A percentile compares a stretch with the other conserved stretches of the same genome.
phyloP scores from a whole-genome alignment of 2,113 vertebrate species.

The Larimichthys polyactis region DNA sequence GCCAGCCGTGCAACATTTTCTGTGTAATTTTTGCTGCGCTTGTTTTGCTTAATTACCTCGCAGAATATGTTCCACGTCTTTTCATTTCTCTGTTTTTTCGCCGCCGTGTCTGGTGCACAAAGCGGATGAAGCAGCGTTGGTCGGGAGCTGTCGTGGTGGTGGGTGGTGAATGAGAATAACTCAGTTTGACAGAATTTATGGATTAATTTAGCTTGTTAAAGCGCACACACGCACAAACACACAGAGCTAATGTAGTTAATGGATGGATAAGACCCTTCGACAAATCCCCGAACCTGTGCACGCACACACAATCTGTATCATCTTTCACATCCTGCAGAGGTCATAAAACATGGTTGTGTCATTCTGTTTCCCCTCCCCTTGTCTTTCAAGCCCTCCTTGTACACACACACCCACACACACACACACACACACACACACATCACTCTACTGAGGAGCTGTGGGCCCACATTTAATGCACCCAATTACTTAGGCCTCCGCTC shows the following conservation, averaged over 20 bases:
- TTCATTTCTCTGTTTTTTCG: neutral
- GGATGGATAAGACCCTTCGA: conserved; percentile 52
- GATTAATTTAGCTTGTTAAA: conserved; percentile 71
- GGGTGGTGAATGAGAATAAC: conserved; percentile 46
- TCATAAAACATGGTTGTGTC: conserved; percentile 74
- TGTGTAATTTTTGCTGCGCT: neutral
- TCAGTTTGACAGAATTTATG: conserved; percentile 58
- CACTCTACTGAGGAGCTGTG: conserved; percentile 60
- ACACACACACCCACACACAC: conserved; percentile 8
- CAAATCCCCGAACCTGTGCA: conserved; percentile 23
- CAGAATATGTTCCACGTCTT: neutral
- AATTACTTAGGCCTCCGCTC: conserved; percentile 83
- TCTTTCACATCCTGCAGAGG: conserved; percentile 73
- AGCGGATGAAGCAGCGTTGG: conserved; percentile 23
- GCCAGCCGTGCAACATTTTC: neutral
- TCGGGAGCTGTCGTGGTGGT: neutral
- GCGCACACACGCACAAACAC: conserved; percentile 41
- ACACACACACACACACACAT: conserved; percentile 10
- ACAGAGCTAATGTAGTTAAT: conserved; percentile 65
- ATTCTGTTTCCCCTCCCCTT: conserved; percentile 55
- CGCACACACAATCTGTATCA: conserved; percentile 49
- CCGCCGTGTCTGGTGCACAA: conserved; percentile 13
- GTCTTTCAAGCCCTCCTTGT: conserved; percentile 46
- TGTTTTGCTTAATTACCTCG: neutral
- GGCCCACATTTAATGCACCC: conserved; percentile 81